Evolutionary conservation across 2,113 vertebrate species (phyloP), one percentile per base, ranked within the genome.

Genomic region (Tetraodon nigroviridis): DNA sequence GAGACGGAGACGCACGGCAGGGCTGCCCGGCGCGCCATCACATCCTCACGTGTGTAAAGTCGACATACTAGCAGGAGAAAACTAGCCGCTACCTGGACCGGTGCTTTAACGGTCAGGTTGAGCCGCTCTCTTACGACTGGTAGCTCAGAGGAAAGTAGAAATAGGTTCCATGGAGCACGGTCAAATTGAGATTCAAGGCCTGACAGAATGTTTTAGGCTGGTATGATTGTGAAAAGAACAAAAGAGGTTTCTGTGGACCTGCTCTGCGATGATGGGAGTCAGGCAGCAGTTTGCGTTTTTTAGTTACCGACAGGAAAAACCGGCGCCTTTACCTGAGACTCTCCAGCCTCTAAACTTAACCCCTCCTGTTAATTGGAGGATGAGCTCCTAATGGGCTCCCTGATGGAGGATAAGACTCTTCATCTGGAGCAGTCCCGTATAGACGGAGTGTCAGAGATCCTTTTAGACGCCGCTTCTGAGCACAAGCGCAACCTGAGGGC

Each of bases 321-420:
- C 64, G 45, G 64, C 19, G 44, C 44, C 21, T 6, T 14, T 27
- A 8, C 46, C 14, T 17, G 50, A 68, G 65, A 50, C 44, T 6
- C 54, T 22, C 3, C 12, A 19, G 44, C 32, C 7, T 37, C 32
- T 37, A 0, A 10, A 11, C 32, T 49, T 49, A 18, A 69, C 15
- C 55, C 5, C 4, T 15, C 11, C 17, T 12, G 84, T 77, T 90
- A 85, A 88, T 89, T 76, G 86, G 61, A 56, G 87, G 67, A 70
- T 78, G 61, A 83, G 69, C 63, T 57, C n/a, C 78, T 89, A 76
- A 64, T 76, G 81, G 42, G 79, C 86, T 76, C 64, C 40, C 80
- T 84, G 81, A 89, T 27, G 71, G 77, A 71, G 69, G 71, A 72
- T 71, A 76, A 8, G 8, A 12, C 32, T 37, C 32, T 12, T 8